Base-by-base conservation (phyloP, 2,888 invertebrate species). In the Stenchaetothrips biformis region DNA sequence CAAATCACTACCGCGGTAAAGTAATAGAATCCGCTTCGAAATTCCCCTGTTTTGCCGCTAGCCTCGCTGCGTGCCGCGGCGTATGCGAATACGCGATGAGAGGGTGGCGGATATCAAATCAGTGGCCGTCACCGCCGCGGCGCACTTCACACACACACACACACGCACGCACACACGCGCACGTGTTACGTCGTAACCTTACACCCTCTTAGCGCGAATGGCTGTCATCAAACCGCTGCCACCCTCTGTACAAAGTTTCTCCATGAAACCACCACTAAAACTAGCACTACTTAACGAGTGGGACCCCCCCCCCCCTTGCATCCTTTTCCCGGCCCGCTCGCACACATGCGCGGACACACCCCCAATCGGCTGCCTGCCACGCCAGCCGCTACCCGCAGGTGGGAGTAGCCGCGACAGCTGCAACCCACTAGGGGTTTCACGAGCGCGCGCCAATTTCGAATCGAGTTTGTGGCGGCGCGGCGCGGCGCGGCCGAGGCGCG, bases 201-300 rank as follows among this genome's bases (percentile, higher is more conserved):
- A 74, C 67, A 74, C 67, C 67, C 67, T 74, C 67, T 74, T 74
- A 74, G 67, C 67, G 67, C 67, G 67, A 74, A 74, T 74, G 67
- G 67, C 67, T 74, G 67, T 74, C 67, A 74, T 74, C 67, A 74
- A 74, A 74, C 67, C 67, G 67, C 67, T 74, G 67, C 67, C 67
- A 25, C 67, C 67, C 53, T 53, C 53, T 11, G 67, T 25, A 74
- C 67, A 74, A 74, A 74, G 67, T 74, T 74, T 74, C 21, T 74
- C 67, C 67, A 74, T 74, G 67, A 74, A 74, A 74, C 67, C 21
- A 21, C 67, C 67, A 74, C 67, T 74, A 74, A 74, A 74, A 74
- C 67, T 74, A 74, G 21, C 67, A 21, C 67, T 74, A 74, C 67
- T 74, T 74, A 74, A 74, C 67, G 25, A 74, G 25, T 25, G 21